Conservation (phyloP, 1,140 invertebrate species). For the Phthorimaea operculella region DNA sequence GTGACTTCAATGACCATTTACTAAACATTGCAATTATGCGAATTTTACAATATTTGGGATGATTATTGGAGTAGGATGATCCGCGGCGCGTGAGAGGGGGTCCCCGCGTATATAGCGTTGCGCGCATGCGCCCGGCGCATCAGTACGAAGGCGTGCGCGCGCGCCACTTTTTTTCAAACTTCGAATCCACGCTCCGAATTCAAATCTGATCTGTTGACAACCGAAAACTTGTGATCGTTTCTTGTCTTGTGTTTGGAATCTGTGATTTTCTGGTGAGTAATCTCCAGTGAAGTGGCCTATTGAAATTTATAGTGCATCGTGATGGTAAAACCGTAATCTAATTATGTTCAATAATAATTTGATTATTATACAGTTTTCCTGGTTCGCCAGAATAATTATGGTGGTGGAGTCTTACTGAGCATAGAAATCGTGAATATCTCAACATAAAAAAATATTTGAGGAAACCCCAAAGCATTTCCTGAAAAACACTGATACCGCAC, state of each 20-base stretch:
- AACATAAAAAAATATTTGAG: no score
- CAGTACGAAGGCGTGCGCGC: neutral
- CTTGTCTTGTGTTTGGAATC: neutral
- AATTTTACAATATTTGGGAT: neutral
- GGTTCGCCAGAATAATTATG: no score
- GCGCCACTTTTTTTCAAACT: neutral
- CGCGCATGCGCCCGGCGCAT: neutral
- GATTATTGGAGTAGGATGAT: neutral
- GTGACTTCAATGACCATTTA: no score
- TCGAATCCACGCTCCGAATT: neutral
- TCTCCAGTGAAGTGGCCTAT: neutral
- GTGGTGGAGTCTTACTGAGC: no score
- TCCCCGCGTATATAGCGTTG: neutral
- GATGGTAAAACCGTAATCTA: no score
- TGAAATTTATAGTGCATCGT: no score
- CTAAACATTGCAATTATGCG: neutral
- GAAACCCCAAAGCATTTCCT: no score
- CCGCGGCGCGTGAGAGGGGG: neutral
- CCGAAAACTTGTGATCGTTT: neutral
- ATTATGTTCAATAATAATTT: no score
- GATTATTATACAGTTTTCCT: no score
- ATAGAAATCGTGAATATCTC: no score
- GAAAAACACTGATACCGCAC: no score
- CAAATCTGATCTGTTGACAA: neutral
- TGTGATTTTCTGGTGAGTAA: conserved; percentile 6